A percentile compares a stretch with the other conserved stretches of the same genome.
Evolutionary conservation across 2,888 invertebrate genomes (phyloP).

Genomic region (Exephanes ischioxanthus): DNA sequence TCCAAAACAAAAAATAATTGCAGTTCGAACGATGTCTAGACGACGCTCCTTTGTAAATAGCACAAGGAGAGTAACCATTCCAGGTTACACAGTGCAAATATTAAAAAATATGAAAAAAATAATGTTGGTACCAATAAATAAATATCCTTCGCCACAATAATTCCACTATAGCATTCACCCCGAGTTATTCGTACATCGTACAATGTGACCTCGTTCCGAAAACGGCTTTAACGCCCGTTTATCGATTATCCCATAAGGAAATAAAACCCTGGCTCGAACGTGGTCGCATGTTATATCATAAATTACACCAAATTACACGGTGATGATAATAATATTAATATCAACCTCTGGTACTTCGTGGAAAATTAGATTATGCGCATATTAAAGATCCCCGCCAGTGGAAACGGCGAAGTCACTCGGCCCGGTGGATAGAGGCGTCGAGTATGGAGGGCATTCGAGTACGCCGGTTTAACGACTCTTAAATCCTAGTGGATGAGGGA

Average conservation of each 20-base stretch:
- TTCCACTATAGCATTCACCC: not conserved
- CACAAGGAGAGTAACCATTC: not conserved
- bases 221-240: not conserved
- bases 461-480: slow-evolving; percentile 48
- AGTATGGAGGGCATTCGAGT: slow-evolving; percentile 26
- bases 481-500: slow-evolving; percentile 49
- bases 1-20: not conserved
- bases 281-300: slow-evolving; percentile 8
- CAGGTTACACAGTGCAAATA: not conserved
- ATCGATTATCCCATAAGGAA: slow-evolving; percentile 35
- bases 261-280: slow-evolving; percentile 8
- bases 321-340: slow-evolving; percentile 48
- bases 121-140: not conserved
- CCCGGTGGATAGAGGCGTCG: slow-evolving; percentile 13
- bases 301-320: slow-evolving; percentile 2
- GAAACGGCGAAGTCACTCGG: slow-evolving; percentile 25
- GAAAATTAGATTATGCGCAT: slow-evolving; percentile 52
- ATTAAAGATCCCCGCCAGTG: slow-evolving; percentile 23
- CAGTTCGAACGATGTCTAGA: not conserved
- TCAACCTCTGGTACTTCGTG: slow-evolving; percentile 25
- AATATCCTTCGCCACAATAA: not conserved
- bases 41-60: not conserved
- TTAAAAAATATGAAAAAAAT: not conserved
- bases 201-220: not conserved
- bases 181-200: not conserved